These are phyloP conservation scores for Lemur catta DNA, from an alignment of 2,797 vertebrate species.

Conservation along the genomic window DNA sequence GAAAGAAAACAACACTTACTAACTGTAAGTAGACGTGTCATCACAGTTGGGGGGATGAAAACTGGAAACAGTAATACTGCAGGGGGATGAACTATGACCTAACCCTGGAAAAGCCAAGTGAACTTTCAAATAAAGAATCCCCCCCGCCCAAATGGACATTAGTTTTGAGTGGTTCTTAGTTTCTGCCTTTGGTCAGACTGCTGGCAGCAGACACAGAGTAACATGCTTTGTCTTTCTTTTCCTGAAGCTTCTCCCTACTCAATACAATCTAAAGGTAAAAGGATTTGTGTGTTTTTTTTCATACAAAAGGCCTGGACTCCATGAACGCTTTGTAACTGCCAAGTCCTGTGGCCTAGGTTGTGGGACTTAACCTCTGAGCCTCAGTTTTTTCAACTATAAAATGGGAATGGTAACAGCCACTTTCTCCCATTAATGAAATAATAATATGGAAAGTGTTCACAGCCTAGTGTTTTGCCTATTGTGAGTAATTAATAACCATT, in stretches of 20 bases:
- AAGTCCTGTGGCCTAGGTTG: not conserved
- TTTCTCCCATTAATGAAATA: not conserved
- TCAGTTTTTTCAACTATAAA: not conserved
- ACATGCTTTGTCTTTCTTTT: not conserved
- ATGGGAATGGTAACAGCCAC: not conserved
- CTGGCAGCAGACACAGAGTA: not conserved
- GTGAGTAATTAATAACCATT: not conserved
- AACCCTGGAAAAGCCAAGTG: not conserved
- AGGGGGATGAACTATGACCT: slow-evolving; percentile 31
- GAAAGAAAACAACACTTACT: not conserved
- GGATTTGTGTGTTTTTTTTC: not conserved
- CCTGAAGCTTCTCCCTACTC: not conserved
- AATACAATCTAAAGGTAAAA: not conserved
- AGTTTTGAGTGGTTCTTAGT: slow-evolving; percentile 49
- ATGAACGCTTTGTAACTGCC: not conserved
- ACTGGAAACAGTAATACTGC: slow-evolving; percentile 56
- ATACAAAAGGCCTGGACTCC: not conserved
- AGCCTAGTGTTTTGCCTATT: not conserved
- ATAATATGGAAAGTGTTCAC: not conserved
- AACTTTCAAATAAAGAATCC: slow-evolving; percentile 49
- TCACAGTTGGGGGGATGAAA: not conserved
- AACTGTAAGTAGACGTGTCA: slow-evolving; percentile 10
- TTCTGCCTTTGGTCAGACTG: not conserved
- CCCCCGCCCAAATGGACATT: not conserved
- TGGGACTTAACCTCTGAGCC: not conserved